These are phyloP conservation scores for Meiosimyza platycephala DNA, from an alignment of 2,888 invertebrate genomes.

Conservation along the genomic window DNA sequence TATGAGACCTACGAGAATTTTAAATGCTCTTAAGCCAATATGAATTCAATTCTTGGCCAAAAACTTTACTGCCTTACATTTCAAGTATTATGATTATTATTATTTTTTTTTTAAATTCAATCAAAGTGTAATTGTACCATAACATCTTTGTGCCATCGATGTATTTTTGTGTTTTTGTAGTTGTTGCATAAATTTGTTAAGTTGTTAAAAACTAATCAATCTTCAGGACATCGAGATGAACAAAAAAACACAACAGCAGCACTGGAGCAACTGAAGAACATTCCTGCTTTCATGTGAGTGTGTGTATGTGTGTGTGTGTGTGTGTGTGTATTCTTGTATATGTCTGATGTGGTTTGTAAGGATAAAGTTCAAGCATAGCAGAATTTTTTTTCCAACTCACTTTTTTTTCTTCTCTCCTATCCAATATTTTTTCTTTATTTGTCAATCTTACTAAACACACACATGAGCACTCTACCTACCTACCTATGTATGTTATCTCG, in stretches of 20 bases:
- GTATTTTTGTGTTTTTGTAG: neutral
- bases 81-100: no score
- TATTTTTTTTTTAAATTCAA: no score
- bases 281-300: neutral
- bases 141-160: neutral
- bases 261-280: no score
- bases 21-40: no score
- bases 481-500: neutral
- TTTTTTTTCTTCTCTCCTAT: neutral
- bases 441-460: neutral
- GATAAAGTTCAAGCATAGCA: neutral
- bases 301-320: constrained; percentile 3
- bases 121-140: no score
- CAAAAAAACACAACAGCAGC: no score
- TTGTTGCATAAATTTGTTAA: constrained; percentile 41
- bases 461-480: neutral
- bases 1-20: no score
- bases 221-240: constrained; percentile 41
- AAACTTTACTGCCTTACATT: no score
- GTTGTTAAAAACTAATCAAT: constrained; percentile 62
- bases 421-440: neutral
- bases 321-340: neutral
- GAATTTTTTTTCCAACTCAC: neutral
- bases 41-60: no score
- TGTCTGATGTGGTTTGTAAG: no score